Base-by-base conservation (phyloP, 23 tunicate species). In the Ciona savignyi region DNA sequence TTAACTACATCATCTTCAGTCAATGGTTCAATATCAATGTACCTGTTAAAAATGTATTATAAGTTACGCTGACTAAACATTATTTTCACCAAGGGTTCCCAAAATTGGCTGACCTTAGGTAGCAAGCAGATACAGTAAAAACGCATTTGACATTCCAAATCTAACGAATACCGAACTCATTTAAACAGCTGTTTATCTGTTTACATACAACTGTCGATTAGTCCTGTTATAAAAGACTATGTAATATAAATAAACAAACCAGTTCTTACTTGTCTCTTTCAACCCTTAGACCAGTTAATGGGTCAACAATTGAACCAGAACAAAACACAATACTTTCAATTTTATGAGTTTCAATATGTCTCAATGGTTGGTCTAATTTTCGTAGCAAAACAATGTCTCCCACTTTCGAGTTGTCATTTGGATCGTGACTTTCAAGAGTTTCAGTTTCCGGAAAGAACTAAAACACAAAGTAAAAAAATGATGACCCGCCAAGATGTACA, bases 381-480 rank as follows among this genome's bases (percentile, higher is more conserved):
- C 75, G 84, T 25, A 91, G 74, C 27, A 91, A 71, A 15, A 91
- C 97, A 68, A 84, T 23, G 65, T 91, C 97, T 1, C 97, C 97
- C 25, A 85, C 74, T 51, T 66, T 72, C 3, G 87, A 70, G 23
- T 60, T 70, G 30, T 80, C 70, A 19, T 60, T 63, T 25, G 86
- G 83, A 64, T 91, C 88, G 66, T 68, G 70, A 27, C 71, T 78
- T 48, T 84, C 73, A 0, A 91, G 66, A 19, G 51, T 68, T 33
- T 83, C 60, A 25, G 29, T 71, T 30, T 78, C 83, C 21, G 91
- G 91, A 66, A 91, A 84, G 71, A 83, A 91, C 86, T 81, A 73
- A 35, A n/a, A n/a, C n/a, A n/a, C n/a, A n/a, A n/a, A n/a, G n/a
- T n/a, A n/a, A n/a, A n/a, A n/a, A 63, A 63, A 63, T 25, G 67